A percentile compares a stretch with the other conserved stretches of the same genome.
Conservation (phyloP, 1,140 invertebrate genomes). For the Limonius californicus region DNA sequence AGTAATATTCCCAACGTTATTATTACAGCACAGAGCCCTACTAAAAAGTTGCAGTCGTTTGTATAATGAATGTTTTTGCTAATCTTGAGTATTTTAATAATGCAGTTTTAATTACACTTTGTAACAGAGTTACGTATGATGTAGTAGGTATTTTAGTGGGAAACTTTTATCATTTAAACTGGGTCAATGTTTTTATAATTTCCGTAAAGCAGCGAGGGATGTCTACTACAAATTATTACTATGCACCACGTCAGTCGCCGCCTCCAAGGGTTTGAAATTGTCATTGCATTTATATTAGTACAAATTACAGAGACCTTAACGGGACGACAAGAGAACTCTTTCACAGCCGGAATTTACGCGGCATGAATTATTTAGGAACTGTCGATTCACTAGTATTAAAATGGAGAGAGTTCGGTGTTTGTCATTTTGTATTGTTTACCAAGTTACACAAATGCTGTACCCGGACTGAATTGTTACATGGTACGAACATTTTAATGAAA, state of each 20-base stretch:
- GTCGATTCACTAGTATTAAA: too few species aligned
- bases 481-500: too few species aligned
- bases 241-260: neutral
- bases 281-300: constrained; percentile 9
- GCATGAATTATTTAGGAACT: neutral
- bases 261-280: constrained; percentile 2
- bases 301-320: neutral
- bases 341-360: neutral
- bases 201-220: neutral
- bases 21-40: too few species aligned
- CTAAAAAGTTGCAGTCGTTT: neutral
- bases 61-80: constrained; percentile 1
- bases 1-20: too few species aligned
- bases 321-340: neutral
- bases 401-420: too few species aligned
- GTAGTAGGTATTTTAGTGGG: neutral
- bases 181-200: constrained; percentile 9
- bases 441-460: too few species aligned
- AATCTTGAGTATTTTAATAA: constrained; percentile 10
- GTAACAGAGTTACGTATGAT: neutral
- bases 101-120: constrained; percentile 10
- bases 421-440: too few species aligned
- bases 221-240: constrained; percentile 3
- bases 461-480: too few species aligned
- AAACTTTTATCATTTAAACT: constrained; percentile 9